Evolutionary conservation across 30 jellyfish, hydroid and myxozoan genomes (phyloP).

Genomic region (Aurelia aurita complex sp. Pacific): DNA sequence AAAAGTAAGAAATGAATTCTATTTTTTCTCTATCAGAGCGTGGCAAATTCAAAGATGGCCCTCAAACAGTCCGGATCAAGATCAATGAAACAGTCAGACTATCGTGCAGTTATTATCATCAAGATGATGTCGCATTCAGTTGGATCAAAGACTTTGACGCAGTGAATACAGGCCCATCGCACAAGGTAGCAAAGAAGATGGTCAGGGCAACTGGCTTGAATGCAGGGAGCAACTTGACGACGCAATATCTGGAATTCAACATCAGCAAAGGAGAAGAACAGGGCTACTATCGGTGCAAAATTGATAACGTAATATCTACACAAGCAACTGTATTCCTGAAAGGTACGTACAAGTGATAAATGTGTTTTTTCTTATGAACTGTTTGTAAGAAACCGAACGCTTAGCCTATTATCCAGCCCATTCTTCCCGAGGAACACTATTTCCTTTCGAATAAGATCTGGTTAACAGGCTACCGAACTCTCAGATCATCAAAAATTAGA

Average conservation of each 20-base stretch:
- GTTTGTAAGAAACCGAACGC: no score
- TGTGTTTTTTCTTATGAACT: background rate
- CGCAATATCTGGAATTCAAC: conserved; percentile 7
- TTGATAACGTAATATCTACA: background rate
- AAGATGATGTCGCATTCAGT: background rate
- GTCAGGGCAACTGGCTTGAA: background rate
- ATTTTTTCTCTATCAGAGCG: background rate
- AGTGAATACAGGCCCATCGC: background rate
- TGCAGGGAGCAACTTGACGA: conserved; percentile 10
- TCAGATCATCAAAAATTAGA: no score
- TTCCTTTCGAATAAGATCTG: no score
- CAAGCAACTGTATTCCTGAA: conserved; percentile 11
- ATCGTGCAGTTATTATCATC: conserved; percentile 24
- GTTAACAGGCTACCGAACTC: no score
- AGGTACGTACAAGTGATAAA: background rate
- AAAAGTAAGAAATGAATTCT: background rate
- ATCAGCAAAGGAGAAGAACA: conserved; percentile 10
- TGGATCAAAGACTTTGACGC: conserved; percentile 21
- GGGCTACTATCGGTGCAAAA: conserved; percentile 26
- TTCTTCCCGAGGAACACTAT: no score
- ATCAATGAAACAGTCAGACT: background rate
- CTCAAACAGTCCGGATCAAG: conserved; percentile 6
- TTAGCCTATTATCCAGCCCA: no score
- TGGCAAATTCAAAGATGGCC: conserved; percentile 22
- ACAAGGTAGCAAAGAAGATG: background rate